Base-by-base conservation (phyloP, 2,797 vertebrate species). In the Muscicapa striata region DNA sequence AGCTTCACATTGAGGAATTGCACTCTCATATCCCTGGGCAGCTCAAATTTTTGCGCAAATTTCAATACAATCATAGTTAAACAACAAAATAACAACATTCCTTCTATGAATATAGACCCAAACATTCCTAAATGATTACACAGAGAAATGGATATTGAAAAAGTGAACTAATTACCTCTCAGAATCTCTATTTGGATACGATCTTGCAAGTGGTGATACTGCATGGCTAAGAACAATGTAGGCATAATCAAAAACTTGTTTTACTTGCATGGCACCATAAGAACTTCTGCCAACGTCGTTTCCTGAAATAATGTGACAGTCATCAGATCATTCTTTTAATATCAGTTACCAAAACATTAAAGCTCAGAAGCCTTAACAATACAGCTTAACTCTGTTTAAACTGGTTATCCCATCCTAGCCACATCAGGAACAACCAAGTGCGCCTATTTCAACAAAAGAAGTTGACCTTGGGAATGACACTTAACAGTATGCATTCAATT, bases 251-350 rank as follows among this genome's bases (percentile, higher is more conserved):
- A 99, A 99, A 96, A 99, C 99, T 97, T 99, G 98, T 95, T 99
- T 99, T 96, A 99, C 99, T 91, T 99, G 99, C 98, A 99, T 98
- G 97, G 99, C 99, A 89, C 99, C 99, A 0, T 99, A 99, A 52
- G 99, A 99, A 91, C 99, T 99, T 96, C 99, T 98, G 94, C 99
- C 99, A 66, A 99, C 99, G 17, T 99, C 99, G 40, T 99, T 99
- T 83, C 99, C 99, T 99, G 95, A 73, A 95, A 91, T 27, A 89
- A 93, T 90, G 74, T 79, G 74, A 93, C 54, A 92, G 54, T 95
- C 82, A 91, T 95, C 54, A 96, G 91, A 62, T 92, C 46, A 94
- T 77, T 89, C 75, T 78, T 77, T 87, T 40, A 81, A 11, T 24
- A 90, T 68, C 69, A 91, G 24, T 79, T 90, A 94, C 30, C 73